Percentiles rank a stretch among this genome's conserved stretches.
Evolutionary conservation across 2,113 vertebrate genomes (phyloP).

Genomic region (Uropsilus gracilis): DNA sequence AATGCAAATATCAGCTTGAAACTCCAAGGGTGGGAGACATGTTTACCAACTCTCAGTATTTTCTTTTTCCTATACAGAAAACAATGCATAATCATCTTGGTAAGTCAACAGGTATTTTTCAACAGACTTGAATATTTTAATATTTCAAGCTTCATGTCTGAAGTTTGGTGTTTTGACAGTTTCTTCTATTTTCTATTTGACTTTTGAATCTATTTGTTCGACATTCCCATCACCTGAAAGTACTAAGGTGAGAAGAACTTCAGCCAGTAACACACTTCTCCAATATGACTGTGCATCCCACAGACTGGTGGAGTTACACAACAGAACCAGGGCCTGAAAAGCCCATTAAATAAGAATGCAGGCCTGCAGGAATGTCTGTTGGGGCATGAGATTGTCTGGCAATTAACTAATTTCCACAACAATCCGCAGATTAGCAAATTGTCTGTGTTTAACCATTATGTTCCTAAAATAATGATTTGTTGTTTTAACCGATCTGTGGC

Average conservation of each 20-base stretch:
- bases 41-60: constrained; percentile 52
- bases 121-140: constrained; percentile 55
- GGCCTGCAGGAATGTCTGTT: constrained; percentile 26
- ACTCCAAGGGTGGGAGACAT: constrained; percentile 50
- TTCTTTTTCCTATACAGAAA: constrained; percentile 68
- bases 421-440: constrained; percentile 65
- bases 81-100: constrained; percentile 65
- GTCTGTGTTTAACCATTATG: constrained; percentile 23
- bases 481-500: constrained; percentile 53
- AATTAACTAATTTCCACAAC: constrained; percentile 67
- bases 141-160: constrained; percentile 38
- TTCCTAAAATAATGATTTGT: constrained; percentile 59
- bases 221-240: constrained; percentile 43
- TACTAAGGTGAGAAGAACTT: constrained; percentile 42
- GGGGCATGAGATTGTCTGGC: constrained; percentile 45
- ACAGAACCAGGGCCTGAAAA: constrained; percentile 13
- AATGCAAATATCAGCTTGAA: constrained; percentile 53
- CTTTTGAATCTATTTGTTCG: constrained; percentile 31
- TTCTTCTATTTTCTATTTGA: constrained; percentile 57
- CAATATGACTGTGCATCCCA: not conserved
- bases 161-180: constrained; percentile 49
- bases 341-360: constrained; percentile 61
- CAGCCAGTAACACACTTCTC: constrained; percentile 28
- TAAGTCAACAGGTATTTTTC: constrained; percentile 51
- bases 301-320: constrained; percentile 10